A percentile compares a stretch with the other conserved stretches of the same genome.
Conservation (phyloP, 1,140 invertebrate genomes). For the Anthonomus grandis region DNA sequence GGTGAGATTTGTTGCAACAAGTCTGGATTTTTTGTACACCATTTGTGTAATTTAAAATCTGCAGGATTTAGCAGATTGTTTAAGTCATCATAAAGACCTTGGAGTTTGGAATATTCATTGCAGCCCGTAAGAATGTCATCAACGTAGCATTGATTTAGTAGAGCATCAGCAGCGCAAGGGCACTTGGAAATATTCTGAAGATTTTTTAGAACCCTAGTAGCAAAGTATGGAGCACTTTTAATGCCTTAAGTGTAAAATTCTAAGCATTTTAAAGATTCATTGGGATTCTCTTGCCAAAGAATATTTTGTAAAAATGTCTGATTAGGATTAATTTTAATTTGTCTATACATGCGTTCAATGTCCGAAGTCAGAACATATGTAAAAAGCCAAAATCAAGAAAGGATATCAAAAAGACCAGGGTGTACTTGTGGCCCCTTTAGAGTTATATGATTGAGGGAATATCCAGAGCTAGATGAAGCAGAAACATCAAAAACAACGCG, state of each 20-base stretch:
- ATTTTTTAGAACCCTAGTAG: conserved; percentile 13
- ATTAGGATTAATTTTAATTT: conserved; percentile 6
- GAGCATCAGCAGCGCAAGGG: conserved; percentile 27
- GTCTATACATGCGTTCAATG: conserved; percentile 18
- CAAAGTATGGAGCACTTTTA: conserved; percentile 1
- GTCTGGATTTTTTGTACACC: conserved; percentile 11
- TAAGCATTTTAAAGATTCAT: conserved; percentile 9
- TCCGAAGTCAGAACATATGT: conserved; percentile 11
- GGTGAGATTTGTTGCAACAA: neutral
- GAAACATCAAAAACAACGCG: conserved; percentile 43
- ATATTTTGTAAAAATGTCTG: conserved; percentile 18
- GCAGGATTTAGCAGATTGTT: conserved; percentile 2
- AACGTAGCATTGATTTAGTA: conserved; percentile 25
- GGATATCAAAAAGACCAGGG: conserved; percentile 18
- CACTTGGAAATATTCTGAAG: conserved; percentile 20
- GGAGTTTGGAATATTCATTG: neutral
- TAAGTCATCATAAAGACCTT: conserved; percentile 3
- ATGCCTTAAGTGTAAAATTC: conserved; percentile 14
- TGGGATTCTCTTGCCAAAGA: conserved; percentile 12
- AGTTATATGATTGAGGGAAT: conserved; percentile 37
- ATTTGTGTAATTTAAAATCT: conserved; percentile 16
- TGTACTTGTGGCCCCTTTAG: conserved; percentile 28
- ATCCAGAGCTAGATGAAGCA: conserved; percentile 35
- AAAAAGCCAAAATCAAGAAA: conserved; percentile 3
- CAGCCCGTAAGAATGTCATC: conserved; percentile 28